These are phyloP conservation scores for Stenoptilia bipunctidactyla DNA, from an alignment of 2,888 invertebrate species.

Conservation along the genomic window DNA sequence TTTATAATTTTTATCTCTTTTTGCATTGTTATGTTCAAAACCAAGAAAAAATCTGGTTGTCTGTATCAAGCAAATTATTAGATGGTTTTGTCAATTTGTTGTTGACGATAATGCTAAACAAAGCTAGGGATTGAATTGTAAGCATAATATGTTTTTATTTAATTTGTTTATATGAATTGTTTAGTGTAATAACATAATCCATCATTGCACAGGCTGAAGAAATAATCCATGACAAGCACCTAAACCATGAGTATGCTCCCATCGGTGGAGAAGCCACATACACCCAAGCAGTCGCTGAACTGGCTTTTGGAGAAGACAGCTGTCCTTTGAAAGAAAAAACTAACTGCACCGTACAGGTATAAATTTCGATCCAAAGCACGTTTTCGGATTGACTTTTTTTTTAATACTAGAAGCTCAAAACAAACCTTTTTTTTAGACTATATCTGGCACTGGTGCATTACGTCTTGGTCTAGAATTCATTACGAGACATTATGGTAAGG, in stretches of 20 bases:
- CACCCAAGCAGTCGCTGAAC: constrained; percentile 83
- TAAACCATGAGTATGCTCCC: constrained; percentile 96
- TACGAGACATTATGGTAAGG: constrained; percentile 81
- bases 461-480: constrained; percentile 92
- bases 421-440: constrained; percentile 74
- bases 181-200: too few relatives aligned
- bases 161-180: too few relatives aligned
- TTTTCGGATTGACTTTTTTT: neutral
- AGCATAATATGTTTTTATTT: too few relatives aligned
- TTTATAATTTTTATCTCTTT: too few relatives aligned
- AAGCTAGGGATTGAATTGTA: too few relatives aligned
- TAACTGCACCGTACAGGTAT: constrained; percentile 80
- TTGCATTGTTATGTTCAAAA: too few relatives aligned
- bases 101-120: too few relatives aligned
- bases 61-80: too few relatives aligned
- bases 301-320: constrained; percentile 90
- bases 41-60: too few relatives aligned
- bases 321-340: constrained; percentile 76
- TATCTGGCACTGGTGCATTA: constrained; percentile 98
- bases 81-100: too few relatives aligned
- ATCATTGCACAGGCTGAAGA: constrained; percentile 96
- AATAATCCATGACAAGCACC: constrained; percentile 71
- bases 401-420: neutral
- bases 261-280: constrained; percentile 91
- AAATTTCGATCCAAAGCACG: constrained; percentile 4